These are phyloP conservation scores for Andrena minutula DNA, from an alignment of 2,888 invertebrate genomes.

Conservation along the genomic window DNA sequence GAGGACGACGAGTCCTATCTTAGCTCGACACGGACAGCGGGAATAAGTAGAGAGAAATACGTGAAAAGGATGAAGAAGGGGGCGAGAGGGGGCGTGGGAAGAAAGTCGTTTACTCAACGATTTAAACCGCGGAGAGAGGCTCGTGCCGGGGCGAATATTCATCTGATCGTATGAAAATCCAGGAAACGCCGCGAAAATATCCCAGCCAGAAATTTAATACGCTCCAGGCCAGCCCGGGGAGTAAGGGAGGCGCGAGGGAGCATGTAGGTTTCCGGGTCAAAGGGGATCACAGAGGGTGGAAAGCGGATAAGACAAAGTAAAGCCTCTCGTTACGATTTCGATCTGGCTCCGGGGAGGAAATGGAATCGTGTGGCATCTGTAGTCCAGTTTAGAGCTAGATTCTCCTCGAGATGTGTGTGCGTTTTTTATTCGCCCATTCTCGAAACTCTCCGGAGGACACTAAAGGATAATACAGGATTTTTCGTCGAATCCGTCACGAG, in stretches of 20 bases:
- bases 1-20: constrained; percentile 34
- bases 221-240: constrained; percentile 59
- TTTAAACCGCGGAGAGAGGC: constrained; percentile 30
- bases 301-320: constrained; percentile 62
- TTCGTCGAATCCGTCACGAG: not conserved
- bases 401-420: constrained; percentile 11
- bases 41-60: too few species aligned
- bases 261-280: constrained; percentile 75
- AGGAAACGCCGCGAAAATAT: constrained; percentile 65
- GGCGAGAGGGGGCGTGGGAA: constrained; percentile 27
- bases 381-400: constrained; percentile 40
- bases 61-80: not conserved
- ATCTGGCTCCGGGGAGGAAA: constrained; percentile 45
- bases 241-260: constrained; percentile 36
- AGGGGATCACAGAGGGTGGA: constrained; percentile 55
- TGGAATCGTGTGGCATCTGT: constrained; percentile 47
- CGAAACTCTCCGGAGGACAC: not conserved
- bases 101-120: constrained; percentile 52
- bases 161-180: constrained; percentile 65
- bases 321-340: constrained; percentile 59
- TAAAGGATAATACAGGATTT: not conserved
- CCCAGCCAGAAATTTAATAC: constrained; percentile 73
- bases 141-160: constrained; percentile 57
- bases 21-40: constrained; percentile 26
- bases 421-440: constrained; percentile 16